Base-by-base conservation (phyloP, 1,140 invertebrate species). In the Heliconius hermathena region DNA sequence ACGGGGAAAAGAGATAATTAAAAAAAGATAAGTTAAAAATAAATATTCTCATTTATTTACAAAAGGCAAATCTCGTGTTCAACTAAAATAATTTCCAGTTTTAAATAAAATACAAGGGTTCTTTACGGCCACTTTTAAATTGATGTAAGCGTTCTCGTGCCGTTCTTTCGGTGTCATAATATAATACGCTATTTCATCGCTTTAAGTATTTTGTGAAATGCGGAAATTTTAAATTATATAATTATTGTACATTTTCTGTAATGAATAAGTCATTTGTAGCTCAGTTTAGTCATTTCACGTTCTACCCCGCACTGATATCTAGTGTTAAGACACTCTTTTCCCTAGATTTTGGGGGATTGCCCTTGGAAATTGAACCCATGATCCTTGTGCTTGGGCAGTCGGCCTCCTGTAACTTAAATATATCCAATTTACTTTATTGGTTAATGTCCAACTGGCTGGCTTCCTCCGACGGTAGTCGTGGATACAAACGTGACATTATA, bases 91-190 rank as follows among this genome's bases (percentile, higher is more conserved):
- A 57, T 75, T 75, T 75, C 52, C 49, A 75, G 52, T 54, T 75
- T 57, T 57, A 75, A 75, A 57, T 57, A 75, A 75, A 57, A 52
- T 36, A 75, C 49, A 75, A 75, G 74, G 22, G 52, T 54, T 60
- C 52, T 75, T 75, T 60, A 75, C 52, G 29, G 52, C 46, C 74
- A 75, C 74, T 75, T 75, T 60, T 75, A 75, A 75, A 75, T 72
- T 72, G 71, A 72, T 72, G 71, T 72, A 72, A 72, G 71, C 71
- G 71, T 72, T 72, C 71, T 72, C n/a, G 36, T 72, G 36, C 36
- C 71, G 71, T 72, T 36, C 36, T 71, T 38, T 66, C 60, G 36
- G 71, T 72, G 71, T 72, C 60, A 66, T 66, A 66, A 26, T 29
- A 66, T 66, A 66, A 66, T 66, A 57, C n/a, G 54, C 54, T 57